Evolutionary conservation across 2,113 vertebrate genomes (phyloP), one percentile per base, ranked within the genome.

Genomic region (Lophotis ruficrista): DNA sequence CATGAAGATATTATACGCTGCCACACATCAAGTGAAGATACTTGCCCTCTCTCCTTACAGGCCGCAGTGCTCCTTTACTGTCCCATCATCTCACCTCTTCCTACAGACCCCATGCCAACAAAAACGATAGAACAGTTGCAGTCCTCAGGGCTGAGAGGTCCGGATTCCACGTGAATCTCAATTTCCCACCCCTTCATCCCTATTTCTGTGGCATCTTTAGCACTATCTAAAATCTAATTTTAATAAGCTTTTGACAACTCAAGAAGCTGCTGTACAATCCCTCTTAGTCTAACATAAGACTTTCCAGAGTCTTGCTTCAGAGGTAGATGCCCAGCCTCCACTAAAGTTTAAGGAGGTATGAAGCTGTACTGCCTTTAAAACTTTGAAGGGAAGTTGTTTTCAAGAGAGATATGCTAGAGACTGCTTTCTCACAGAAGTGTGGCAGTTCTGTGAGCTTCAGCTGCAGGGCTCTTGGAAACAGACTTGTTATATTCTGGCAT

Each of bases 101-200:
- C 65, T 72, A 50, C 35, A 48, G 45, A 33, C 7, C 18, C 53
- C 22, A 33, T 7, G 15, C 28, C 12, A 79, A 71, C 48, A 54
- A 12, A 30, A 60, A 8, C 13, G 28, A n/a, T 21, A 30, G 33
- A 65, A 72, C 0, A 1, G 48, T 31, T 51, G 22, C 72, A 41
- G 33, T 21, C 43, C 66, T 64, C 19, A 33, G 14, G 43, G 8
- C 54, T 83, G 18, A 37, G 43, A 84, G 25, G 22, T 53, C 30
- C 35, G 25, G 25, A 57, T 53, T 38, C 72, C 37, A 21, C 13
- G 25, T 7, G 22, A 65, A 60, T 38, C 25, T 48, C 37, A 21
- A 1, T n/a, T 43, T 69, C 47, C 31, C 18, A 62, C 1, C 2
- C 8, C 13, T 14, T 6, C 21, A 33, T 19, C 19, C 25, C n/a